Percentiles rank a stretch among this genome's conserved stretches.
phyloP scores from a whole-genome alignment of 2,888 invertebrate species.

The Zeuzera pyrina region DNA sequence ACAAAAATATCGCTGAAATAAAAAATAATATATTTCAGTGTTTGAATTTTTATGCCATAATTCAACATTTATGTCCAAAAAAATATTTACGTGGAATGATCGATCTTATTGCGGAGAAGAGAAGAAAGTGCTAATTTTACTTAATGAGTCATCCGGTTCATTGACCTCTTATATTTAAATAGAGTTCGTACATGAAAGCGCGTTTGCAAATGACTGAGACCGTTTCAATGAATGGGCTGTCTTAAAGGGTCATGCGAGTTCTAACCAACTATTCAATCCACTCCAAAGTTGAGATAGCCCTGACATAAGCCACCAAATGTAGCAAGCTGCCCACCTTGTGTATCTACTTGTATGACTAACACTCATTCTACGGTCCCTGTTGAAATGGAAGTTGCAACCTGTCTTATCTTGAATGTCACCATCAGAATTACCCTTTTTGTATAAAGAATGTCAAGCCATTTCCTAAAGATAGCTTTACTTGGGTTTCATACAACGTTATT shows the following conservation, averaged over 20 bases:
- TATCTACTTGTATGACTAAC: conserved; percentile 52
- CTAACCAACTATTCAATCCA: conserved; percentile 24
- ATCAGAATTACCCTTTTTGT: too few species aligned
- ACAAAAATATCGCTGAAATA: too few species aligned
- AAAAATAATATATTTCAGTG: too few species aligned
- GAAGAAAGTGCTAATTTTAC: too few species aligned
- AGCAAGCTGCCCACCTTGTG: conserved; percentile 62
- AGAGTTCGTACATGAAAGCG: conserved; percentile 27
- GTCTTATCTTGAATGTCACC: too few species aligned
- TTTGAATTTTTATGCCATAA: too few species aligned
- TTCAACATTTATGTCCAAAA: too few species aligned
- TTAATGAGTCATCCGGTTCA: conserved; percentile 45
- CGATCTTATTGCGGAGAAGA: too few species aligned
- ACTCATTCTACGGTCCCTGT: conserved; percentile 25
- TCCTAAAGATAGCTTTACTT: conserved; percentile 22
- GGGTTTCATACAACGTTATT: conserved; percentile 5
- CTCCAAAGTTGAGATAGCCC: conserved; percentile 47
- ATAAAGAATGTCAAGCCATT: conserved; percentile 13
- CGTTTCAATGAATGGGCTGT: conserved; percentile 39
- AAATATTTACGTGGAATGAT: too few species aligned
- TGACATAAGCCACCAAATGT: conserved; percentile 68
- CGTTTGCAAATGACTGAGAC: conserved; percentile 33
- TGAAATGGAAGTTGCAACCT: conserved; percentile 30
- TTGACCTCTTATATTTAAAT: conserved; percentile 38
- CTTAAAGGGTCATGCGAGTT: conserved; percentile 28